Evolutionary conservation across 2,113 vertebrate species (phyloP).

Genomic region (Ceratotherium simum): DNA sequence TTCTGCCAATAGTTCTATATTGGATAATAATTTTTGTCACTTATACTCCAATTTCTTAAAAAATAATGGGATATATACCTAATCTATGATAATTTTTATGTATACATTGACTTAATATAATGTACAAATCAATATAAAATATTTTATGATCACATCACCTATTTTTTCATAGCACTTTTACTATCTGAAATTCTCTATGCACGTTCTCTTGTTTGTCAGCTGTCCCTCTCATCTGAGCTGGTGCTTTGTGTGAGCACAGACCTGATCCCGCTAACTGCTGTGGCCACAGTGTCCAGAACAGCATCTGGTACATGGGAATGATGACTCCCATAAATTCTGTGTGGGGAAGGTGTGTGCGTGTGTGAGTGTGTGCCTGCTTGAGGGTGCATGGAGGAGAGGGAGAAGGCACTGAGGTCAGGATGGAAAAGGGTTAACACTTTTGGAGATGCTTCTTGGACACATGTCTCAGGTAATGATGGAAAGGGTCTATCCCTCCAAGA

Average conservation of each 20-base stretch:
- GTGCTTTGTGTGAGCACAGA: not conserved
- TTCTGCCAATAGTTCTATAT: not conserved
- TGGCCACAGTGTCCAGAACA: not conserved
- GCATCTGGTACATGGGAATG: not conserved
- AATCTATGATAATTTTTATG: not conserved
- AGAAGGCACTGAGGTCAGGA: not conserved
- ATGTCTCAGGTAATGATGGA: not conserved
- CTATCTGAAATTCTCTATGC: not conserved
- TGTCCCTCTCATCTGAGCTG: not conserved
- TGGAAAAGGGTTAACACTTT: not conserved
- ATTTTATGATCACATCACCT: not conserved
- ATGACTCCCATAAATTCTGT: not conserved
- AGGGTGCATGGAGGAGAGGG: too few relatives aligned
- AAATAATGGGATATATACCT: not conserved
- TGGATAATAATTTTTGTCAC: slow-evolving; percentile 53
- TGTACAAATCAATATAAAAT: not conserved
- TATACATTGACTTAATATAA: not conserved
- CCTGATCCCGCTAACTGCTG: not conserved
- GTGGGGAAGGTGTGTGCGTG: not conserved
- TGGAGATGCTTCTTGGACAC: not conserved
- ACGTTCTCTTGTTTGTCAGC: not conserved
- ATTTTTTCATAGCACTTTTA: not conserved
- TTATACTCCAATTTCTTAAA: slow-evolving; percentile 19
- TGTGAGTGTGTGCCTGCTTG: too few relatives aligned
- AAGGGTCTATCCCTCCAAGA: not conserved